Percentiles rank a stretch among this genome's conserved stretches.
Conservation (phyloP, 2,113 vertebrate genomes). For the Podiceps cristatus region DNA sequence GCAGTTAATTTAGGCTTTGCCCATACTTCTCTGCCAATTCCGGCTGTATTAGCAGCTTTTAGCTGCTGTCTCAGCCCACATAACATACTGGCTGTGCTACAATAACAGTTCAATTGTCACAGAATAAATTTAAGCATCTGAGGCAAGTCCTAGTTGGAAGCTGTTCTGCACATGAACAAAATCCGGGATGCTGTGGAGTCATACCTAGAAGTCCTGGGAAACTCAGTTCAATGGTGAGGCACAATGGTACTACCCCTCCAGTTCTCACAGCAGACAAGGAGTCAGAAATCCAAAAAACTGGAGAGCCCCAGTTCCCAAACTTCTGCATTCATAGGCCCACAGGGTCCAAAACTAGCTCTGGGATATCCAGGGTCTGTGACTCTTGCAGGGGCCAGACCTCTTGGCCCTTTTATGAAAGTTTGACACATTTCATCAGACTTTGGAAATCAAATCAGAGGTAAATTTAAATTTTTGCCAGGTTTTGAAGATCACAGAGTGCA, state of each 20-base stretch:
- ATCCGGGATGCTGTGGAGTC: background rate
- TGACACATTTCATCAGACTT: background rate
- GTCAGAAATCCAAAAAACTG: background rate
- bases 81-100: background rate
- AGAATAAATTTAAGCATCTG: background rate
- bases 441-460: background rate
- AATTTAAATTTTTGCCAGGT: background rate
- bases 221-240: background rate
- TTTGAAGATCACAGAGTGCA: background rate
- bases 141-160: slow-evolving; percentile 5
- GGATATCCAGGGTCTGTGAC: background rate
- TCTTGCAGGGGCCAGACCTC: background rate
- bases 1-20: slow-evolving; percentile 11
- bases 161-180: background rate
- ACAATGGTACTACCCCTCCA: background rate
- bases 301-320: background rate
- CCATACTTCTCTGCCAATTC: background rate
- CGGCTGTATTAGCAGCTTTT: slow-evolving; percentile 2
- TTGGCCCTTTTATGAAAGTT: background rate
- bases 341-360: background rate
- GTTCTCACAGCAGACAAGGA: background rate
- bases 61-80: slow-evolving; percentile 21
- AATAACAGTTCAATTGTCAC: background rate
- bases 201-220: background rate
- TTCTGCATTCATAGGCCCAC: background rate